Base-by-base conservation (phyloP, 2,113 vertebrate genomes). In the Caranx ignobilis region DNA sequence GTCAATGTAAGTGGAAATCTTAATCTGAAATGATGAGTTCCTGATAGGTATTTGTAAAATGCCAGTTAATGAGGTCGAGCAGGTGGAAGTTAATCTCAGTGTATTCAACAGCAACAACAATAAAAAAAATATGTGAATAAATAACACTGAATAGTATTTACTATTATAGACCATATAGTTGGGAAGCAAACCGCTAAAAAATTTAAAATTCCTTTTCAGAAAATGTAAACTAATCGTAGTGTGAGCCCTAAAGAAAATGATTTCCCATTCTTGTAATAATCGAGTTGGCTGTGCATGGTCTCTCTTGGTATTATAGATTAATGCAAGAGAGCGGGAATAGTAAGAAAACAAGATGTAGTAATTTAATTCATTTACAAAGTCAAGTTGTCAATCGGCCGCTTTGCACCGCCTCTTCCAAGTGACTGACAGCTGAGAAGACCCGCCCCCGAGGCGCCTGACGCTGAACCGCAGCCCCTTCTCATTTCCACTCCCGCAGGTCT, bases 401-500 rank as follows among this genome's bases (percentile, higher is more conserved):
- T 11, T 13, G 67, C 48, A 4, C 35, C 21, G 35, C 72, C 37
- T 31, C 69, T 5, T 11, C 3, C 1, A 3, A 0, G 6, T 85
- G 79, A 88, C 60, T 88, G 88, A 90, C 87, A 84, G 68, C 12
- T 0, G 5, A 1, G 41, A 68, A 50, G 71, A 80, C 87, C 86
- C 91, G 77, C 93, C 94, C 83, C 52, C 6, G 60, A 79, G 57
- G 83, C 88, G 82, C 82, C 82, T 93, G 92, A 94, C 91, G 84
- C 82, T 76, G 82, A 83, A 65, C 65, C 74, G 75, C 90, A 85
- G 81, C 88, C 82, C 87, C 73, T 62, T 93, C 60, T 91, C 92
- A 71, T 79, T 87, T 88, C 70, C 81, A 91, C 79, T 74, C 83
- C 75, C 59, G 77, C 85, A 50, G 87, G 86, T 89, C 94, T 95